A percentile compares a stretch with the other conserved stretches of the same genome.
These are phyloP conservation scores for Tipula unca DNA, from an alignment of 2,888 invertebrate genomes.

Conservation along the genomic window DNA sequence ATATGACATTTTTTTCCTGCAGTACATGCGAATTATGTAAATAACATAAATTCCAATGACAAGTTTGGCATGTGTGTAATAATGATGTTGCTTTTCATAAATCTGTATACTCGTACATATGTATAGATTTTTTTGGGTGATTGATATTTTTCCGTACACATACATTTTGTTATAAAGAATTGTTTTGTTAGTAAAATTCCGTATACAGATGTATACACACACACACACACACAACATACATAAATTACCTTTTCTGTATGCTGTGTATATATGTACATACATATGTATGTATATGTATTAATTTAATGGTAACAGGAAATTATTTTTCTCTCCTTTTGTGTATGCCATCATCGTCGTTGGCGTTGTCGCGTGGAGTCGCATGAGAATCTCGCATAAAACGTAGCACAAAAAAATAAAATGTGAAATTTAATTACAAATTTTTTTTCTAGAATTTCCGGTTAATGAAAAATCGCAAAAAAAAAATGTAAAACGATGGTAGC, in stretches of 20 bases:
- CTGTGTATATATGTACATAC: neutral
- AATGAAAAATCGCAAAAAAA: neutral
- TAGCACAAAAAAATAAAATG: neutral
- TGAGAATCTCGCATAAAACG: neutral
- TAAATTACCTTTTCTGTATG: neutral
- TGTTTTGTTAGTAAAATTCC: neutral
- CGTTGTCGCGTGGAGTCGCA: neutral
- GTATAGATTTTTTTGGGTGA: neutral
- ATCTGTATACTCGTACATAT: neutral
- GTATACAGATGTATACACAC: neutral
- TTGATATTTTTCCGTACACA: neutral
- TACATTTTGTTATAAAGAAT: neutral
- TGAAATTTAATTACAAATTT: neutral
- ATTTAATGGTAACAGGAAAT: neutral
- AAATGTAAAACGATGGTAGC: neutral
- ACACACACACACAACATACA: neutral
- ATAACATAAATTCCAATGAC: neutral
- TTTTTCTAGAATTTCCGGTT: neutral
- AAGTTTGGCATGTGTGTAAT: constrained; percentile 8
- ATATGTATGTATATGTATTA: neutral
- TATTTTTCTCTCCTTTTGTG: neutral
- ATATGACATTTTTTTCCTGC: neutral
- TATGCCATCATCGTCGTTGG: neutral
- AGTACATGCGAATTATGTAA: neutral
- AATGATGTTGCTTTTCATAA: neutral